Base-by-base conservation (phyloP, 2,113 vertebrate genomes). In the Rhodinocichla rosea region DNA sequence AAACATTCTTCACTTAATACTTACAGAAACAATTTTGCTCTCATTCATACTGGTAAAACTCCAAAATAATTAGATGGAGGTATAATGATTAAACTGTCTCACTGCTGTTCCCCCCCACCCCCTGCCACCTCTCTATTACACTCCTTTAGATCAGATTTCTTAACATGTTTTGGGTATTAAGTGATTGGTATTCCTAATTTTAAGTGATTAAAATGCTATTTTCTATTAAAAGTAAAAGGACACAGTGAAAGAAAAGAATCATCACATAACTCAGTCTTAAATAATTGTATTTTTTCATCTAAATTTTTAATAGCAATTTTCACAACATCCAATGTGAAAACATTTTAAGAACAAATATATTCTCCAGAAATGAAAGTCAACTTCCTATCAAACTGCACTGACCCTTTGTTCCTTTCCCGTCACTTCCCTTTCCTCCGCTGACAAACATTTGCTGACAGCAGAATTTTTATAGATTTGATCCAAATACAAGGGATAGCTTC, bases 1-100 rank as follows among this genome's bases (percentile, higher is more conserved):
- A 88, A 96, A 92, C 39, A 76, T 70, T 73, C 69, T 83, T 92
- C 23, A 87, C 42, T 56, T 83, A 87, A 79, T 64, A 82, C 71
- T 89, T 89, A 56, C 5, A 80, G 35, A 17, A 68, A 26, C 30
- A 70, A 75, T 78, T 90, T 83, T 76, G 24, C 15, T 95, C 55
- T 93, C 64, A 87, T 69, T 93, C 95, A 75, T 49, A 70, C 49
- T 62, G 40, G 44, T 88, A 60, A 52, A 71, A 91, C n/a, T 49
- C 35, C 30, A 84, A 70, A 81, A 56, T n/a, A 92, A 71, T 76
- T 79, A 88, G 55, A 55, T 1, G 4, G 28, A 87, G 52, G 11
- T 53, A 70, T 28, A 87, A 91, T 8, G 28, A 88, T 62, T 40
- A 94, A 89, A 47, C 37, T 52, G 12, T 30, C 47, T 70, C 39